phyloP scores from a whole-genome alignment of 1,140 invertebrate species.

The Zaprionus ghesquierei region DNA sequence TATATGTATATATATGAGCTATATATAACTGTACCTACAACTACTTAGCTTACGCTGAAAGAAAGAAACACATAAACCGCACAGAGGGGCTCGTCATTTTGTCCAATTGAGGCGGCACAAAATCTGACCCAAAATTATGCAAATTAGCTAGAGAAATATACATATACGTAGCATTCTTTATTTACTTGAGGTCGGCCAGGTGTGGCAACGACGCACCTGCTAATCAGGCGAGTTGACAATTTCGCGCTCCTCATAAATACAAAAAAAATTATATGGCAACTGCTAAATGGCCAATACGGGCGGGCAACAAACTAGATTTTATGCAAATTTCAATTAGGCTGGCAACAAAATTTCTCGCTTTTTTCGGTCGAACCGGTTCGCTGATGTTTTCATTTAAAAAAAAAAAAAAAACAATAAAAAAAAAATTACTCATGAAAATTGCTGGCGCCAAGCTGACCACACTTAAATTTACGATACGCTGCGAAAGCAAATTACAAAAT shows the following conservation, averaged over 20 bases:
- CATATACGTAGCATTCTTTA: neutral
- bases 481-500: conserved; percentile 30
- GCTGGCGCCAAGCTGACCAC: conserved; percentile 7
- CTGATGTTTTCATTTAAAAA: conserved; percentile 52
- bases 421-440: conserved; percentile 14
- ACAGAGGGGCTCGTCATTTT: conserved; percentile 12
- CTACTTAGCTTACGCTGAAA: neutral
- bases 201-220: conserved; percentile 8
- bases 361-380: conserved; percentile 35
- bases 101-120: neutral
- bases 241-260: conserved; percentile 27
- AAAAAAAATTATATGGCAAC: conserved; percentile 37
- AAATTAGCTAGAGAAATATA: neutral
- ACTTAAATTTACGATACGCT: conserved; percentile 19
- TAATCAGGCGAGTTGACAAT: conserved; percentile 44
- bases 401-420: neutral
- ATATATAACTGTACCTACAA: neutral
- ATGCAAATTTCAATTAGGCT: conserved; percentile 38
- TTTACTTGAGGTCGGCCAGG: conserved; percentile 1
- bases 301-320: conserved; percentile 57
- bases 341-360: conserved; percentile 19
- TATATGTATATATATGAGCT: neutral
- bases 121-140: neutral
- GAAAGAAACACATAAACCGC: neutral
- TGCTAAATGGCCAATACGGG: conserved; percentile 57